Conservation (phyloP, 2,888 invertebrate genomes). For the Cantharis rustica region DNA sequence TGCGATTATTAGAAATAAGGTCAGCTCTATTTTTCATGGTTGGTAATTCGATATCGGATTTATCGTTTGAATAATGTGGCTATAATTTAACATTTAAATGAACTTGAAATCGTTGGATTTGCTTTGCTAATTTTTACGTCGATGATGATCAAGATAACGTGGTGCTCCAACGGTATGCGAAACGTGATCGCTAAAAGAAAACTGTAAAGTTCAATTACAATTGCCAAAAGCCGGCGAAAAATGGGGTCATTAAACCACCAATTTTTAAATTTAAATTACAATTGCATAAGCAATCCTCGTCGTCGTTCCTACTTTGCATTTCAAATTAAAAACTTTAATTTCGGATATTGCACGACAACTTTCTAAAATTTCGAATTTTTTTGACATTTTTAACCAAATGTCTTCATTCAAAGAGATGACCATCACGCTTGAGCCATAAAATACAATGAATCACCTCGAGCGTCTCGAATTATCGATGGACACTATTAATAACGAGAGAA, state of each 20-base stretch:
- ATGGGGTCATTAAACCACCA: conserved; percentile 16
- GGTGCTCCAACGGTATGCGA: background rate
- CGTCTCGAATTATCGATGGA: background rate
- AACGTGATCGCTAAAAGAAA: conserved; percentile 1
- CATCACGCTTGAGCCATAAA: background rate
- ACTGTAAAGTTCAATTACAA: background rate
- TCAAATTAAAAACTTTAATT: background rate
- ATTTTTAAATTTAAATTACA: conserved; percentile 1
- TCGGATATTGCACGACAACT: background rate
- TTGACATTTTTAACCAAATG: background rate
- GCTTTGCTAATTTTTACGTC: background rate
- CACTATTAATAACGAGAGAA: background rate
- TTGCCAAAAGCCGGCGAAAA: conserved; percentile 4
- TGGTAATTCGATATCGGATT: background rate
- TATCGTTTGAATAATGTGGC: background rate
- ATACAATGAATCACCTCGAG: background rate
- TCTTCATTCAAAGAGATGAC: background rate
- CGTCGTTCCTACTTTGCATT: background rate
- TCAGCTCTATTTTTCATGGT: background rate
- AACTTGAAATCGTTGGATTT: background rate
- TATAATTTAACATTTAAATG: background rate
- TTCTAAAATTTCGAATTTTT: background rate
- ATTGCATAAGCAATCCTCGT: conserved; percentile 4
- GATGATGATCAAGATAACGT: background rate
- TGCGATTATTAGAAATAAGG: background rate